Base-by-base conservation (phyloP, 1,140 invertebrate genomes). In the Camponotus vicinus region DNA sequence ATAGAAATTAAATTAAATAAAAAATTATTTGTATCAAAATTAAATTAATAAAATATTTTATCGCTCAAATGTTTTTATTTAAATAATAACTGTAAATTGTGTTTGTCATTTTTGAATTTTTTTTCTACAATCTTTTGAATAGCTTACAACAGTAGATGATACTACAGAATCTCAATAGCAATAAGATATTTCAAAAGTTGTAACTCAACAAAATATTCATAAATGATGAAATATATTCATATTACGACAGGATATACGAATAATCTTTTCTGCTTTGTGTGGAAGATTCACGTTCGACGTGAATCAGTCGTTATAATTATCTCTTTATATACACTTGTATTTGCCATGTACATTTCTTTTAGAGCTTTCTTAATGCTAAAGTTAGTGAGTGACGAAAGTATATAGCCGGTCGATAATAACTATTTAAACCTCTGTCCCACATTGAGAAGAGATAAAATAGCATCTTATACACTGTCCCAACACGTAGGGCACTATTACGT, bases 201-300 rank as follows among this genome's bases (percentile, higher is more conserved):
- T 83, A 75, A 87, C 82, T 64, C 85, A 86, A 92, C 89, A 87
- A 87, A 91, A 90, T 89, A 89, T 91, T 89, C 86, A 92, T 92
- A 92, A 92, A 92, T 92, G 91, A 92, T 90, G 88, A 92, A 92
- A 92, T 92, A 84, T 85, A 90, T 92, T 87, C 75, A 89, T 52
- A 52, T 86, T 88, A 86, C 90, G 91, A 92, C 85, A 92, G 90
- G 88, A 91, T 92, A 90, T 86, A 76, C 89, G 79, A 84, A 76
- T 21, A 70, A 71, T 88, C 27, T 27, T 27, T 86, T 73, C 27
- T 79, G 70, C 66, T 7, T 83, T 88, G 66, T 85, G 75, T 85
- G 80, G 76, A 70, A 88, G 86, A 89, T 84, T 59, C 85, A 89
- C 66, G 85, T 70, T 78, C 88, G 86, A 89, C 67, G 66, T 89